A percentile compares a stretch with the other conserved stretches of the same genome.
Conservation (phyloP, 2,888 invertebrate genomes). For the Rutpela maculata region DNA sequence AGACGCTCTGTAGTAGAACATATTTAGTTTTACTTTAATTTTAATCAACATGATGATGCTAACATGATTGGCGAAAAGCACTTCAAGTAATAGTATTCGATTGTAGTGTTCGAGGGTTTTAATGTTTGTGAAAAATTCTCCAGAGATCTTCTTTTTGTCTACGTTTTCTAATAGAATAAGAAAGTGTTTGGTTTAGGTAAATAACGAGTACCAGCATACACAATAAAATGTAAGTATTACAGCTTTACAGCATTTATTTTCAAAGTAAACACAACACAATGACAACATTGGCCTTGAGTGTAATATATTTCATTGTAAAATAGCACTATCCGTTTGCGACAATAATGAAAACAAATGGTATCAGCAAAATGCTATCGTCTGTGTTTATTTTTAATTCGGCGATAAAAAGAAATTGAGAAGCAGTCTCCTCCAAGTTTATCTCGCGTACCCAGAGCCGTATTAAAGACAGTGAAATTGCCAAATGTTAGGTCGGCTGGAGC, state of each 20-base stretch:
- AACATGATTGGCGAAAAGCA: no score
- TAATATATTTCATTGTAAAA: background rate
- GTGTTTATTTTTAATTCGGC: conserved; percentile 31
- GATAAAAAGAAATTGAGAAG: conserved; percentile 21
- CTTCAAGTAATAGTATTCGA: no score
- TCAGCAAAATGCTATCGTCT: conserved; percentile 17
- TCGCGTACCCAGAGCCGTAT: conserved; percentile 5
- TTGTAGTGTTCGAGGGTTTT: no score
- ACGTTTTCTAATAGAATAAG: background rate
- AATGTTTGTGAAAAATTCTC: no score
- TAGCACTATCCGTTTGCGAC: background rate
- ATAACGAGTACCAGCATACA: background rate
- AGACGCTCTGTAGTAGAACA: no score
- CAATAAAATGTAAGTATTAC: background rate
- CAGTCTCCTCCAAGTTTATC: conserved; percentile 11
- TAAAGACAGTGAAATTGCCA: background rate
- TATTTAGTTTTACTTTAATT: no score
- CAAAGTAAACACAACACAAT: background rate
- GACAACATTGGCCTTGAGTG: background rate
- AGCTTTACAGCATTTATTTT: background rate
- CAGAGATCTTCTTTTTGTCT: no score
- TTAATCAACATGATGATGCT: no score
- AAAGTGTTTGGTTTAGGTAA: background rate
- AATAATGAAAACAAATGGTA: conserved; percentile 15
- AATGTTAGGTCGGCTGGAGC: background rate